phyloP scores from a whole-genome alignment of 2,888 invertebrate species.

The Oligia fasciuncula region DNA sequence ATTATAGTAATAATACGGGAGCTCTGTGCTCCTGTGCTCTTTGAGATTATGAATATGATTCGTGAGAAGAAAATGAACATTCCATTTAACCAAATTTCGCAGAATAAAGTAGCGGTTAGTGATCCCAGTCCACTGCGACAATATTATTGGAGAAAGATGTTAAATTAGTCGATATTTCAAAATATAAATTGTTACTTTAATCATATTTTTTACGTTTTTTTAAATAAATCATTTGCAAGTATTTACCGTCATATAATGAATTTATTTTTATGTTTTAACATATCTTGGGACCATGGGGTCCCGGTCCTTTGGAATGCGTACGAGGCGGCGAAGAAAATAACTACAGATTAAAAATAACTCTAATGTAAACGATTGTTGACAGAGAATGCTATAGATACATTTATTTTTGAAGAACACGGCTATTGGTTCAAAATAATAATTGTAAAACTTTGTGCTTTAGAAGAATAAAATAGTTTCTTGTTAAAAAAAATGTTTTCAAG shows the following conservation, averaged over 20 bases:
- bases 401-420: background rate
- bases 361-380: too few species aligned
- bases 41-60: background rate
- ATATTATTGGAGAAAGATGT: too few species aligned
- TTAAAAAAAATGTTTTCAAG: background rate
- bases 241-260: too few species aligned
- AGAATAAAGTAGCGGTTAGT: background rate
- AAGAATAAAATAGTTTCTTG: background rate
- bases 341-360: background rate
- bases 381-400: background rate
- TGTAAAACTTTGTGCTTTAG: too few species aligned
- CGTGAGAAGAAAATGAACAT: background rate
- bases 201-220: background rate
- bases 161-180: background rate
- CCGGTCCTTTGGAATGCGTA: too few species aligned
- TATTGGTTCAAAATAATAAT: background rate
- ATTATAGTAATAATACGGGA: too few species aligned
- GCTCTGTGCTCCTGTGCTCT: background rate
- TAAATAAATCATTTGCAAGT: too few species aligned
- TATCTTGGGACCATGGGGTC: too few species aligned
- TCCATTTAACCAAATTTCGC: conserved; percentile 1
- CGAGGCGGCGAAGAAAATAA: too few species aligned
- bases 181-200: background rate
- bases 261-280: background rate
- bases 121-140: background rate